A percentile compares a stretch with the other conserved stretches of the same genome.
Conservation (phyloP, 2,113 vertebrate genomes). For the Charina bottae region DNA sequence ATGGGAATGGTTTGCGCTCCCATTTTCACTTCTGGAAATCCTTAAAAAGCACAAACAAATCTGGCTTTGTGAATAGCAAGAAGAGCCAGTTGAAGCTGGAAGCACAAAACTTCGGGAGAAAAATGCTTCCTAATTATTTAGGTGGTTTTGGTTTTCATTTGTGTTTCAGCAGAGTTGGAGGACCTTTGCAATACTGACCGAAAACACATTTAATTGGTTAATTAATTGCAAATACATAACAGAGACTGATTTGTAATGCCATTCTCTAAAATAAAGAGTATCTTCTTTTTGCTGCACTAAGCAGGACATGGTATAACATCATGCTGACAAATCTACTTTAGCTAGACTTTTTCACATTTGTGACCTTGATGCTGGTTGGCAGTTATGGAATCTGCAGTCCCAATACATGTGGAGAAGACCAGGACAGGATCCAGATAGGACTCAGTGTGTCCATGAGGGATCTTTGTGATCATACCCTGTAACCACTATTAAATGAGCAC, state of each 20-base stretch:
- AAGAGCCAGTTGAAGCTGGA: neutral
- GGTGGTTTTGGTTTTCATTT: conserved; percentile 18
- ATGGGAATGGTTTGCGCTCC: too few relatives aligned
- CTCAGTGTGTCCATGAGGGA: too few relatives aligned
- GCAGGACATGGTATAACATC: neutral
- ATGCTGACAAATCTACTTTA: neutral
- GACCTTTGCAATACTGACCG: conserved; percentile 72
- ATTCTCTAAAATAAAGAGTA: neutral
- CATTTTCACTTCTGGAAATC: too few relatives aligned
- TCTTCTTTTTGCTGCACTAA: neutral
- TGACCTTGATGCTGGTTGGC: too few relatives aligned
- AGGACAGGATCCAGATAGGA: too few relatives aligned
- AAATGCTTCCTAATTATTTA: neutral
- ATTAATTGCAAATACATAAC: too few relatives aligned
- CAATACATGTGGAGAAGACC: too few relatives aligned
- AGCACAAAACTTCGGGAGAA: too few relatives aligned
- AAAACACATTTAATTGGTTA: neutral
- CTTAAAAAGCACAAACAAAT: too few relatives aligned
- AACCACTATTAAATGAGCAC: too few relatives aligned
- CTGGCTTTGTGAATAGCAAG: neutral
- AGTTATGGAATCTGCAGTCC: too few relatives aligned
- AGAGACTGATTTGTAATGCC: neutral
- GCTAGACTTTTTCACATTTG: neutral
- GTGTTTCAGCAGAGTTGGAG: conserved; percentile 56
- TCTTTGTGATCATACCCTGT: too few relatives aligned